phyloP scores from a whole-genome alignment of 2,113 vertebrate genomes.

The Oophaga pumilio region DNA sequence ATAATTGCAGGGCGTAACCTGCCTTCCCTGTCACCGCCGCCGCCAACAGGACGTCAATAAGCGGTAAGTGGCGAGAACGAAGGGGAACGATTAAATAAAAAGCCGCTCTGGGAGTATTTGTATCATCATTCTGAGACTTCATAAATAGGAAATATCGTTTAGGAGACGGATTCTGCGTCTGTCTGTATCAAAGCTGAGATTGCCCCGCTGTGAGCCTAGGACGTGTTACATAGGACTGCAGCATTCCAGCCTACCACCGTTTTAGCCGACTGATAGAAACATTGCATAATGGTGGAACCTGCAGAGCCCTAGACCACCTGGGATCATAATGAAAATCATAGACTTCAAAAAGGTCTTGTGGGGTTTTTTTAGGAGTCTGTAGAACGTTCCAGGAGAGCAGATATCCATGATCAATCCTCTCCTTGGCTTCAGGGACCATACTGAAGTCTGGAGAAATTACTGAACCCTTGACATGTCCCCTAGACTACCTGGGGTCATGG shows the following conservation, averaged over 20 bases:
- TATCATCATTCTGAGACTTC: neutral
- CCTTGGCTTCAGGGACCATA: no score
- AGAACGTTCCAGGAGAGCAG: no score
- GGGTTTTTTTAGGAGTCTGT: no score
- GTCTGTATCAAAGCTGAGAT: neutral
- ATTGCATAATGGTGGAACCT: neutral
- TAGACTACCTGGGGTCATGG: no score
- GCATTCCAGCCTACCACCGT: neutral
- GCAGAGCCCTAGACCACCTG: no score
- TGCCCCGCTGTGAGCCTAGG: neutral
- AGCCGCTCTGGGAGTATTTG: neutral
- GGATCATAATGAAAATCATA: no score
- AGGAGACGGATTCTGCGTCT: neutral
- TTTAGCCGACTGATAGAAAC: no score
- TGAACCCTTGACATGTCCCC: no score
- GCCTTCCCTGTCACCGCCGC: neutral
- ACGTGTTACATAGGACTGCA: neutral
- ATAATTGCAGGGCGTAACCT: slow-evolving; percentile 27
- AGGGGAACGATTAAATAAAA: neutral
- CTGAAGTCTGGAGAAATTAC: no score
- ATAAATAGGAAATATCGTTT: neutral
- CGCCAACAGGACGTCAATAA: slow-evolving; percentile 22
- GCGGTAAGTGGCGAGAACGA: neutral
- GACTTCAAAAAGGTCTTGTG: no score
- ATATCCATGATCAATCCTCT: no score